A percentile compares a stretch with the other conserved stretches of the same genome.
phyloP scores from a whole-genome alignment of 2,888 invertebrate species.

The Phlogophora meticulosa region DNA sequence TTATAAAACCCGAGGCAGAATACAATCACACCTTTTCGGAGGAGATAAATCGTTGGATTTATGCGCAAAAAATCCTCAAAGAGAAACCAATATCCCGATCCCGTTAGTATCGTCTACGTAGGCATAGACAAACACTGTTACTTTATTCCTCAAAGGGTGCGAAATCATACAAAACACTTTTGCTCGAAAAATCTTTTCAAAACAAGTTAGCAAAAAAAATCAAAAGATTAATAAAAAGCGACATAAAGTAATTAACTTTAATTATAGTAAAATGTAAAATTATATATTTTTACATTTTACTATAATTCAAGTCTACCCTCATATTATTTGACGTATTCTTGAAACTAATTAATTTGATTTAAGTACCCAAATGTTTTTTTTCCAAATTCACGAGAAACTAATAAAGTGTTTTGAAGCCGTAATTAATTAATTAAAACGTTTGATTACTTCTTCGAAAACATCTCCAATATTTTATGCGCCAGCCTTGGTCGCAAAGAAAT shows the following conservation, averaged over 20 bases:
- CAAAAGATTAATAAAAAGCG: not conserved
- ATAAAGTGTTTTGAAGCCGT: not conserved
- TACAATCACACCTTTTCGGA: constrained; percentile 17
- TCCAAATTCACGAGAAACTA: constrained; percentile 7
- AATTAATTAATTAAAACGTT: constrained; percentile 24
- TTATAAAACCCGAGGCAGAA: constrained; percentile 16
- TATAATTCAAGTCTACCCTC: not conserved
- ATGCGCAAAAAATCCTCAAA: constrained; percentile 25
- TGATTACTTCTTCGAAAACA: constrained; percentile 4
- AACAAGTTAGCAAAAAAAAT: constrained; percentile 1
- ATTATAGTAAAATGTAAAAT: no score
- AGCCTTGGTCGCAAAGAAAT: constrained; percentile 8
- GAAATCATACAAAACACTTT: constrained; percentile 24
- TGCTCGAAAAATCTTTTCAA: not conserved
- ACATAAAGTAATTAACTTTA: not conserved
- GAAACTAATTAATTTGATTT: not conserved
- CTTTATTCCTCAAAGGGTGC: constrained; percentile 1
- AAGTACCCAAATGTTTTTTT: not conserved
- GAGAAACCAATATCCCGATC: constrained; percentile 30
- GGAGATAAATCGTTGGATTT: constrained; percentile 30
- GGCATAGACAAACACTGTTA: constrained; percentile 22
- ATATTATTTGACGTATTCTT: no score
- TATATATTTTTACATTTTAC: not conserved
- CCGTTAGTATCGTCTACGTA: constrained; percentile 14
- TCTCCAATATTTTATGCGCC: not conserved